Evolutionary conservation across 2,797 vertebrate species (phyloP).

Genomic region (Microctenopoma stevenorrisi): DNA sequence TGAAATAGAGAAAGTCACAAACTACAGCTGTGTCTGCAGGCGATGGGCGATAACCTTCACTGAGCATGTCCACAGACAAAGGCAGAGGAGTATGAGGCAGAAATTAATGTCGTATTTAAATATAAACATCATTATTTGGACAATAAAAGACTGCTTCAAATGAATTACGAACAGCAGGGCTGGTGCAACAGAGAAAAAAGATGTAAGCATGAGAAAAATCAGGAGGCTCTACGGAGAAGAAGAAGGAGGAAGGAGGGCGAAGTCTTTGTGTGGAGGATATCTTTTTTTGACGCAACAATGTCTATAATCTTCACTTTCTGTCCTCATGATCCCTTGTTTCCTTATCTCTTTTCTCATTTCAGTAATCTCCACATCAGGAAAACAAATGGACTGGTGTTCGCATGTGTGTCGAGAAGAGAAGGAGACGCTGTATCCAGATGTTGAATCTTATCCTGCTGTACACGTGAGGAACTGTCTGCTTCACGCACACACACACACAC

Average conservation of each 20-base stretch:
- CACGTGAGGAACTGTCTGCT: not conserved
- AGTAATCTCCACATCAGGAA: slow-evolving; percentile 26
- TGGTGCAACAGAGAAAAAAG: not conserved
- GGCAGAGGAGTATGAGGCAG: not conserved
- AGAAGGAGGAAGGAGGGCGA: too few species aligned
- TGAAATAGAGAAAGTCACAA: slow-evolving; percentile 42
- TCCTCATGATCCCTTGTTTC: slow-evolving; percentile 9
- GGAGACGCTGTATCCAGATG: slow-evolving; percentile 54
- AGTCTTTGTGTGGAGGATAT: slow-evolving; percentile 1
- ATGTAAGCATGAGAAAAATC: slow-evolving; percentile 10
- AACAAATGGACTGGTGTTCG: not conserved
- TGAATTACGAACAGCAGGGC: not conserved
- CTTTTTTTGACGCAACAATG: slow-evolving; percentile 6
- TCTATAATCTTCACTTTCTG: slow-evolving; percentile 27
- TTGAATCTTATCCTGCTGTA: slow-evolving; percentile 50
- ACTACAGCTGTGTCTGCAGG: slow-evolving; percentile 57
- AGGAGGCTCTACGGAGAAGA: slow-evolving; percentile 18
- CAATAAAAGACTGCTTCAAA: not conserved
- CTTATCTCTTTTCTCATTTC: slow-evolving; percentile 10
- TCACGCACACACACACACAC: slow-evolving; percentile 2
- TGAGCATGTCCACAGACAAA: slow-evolving; percentile 21
- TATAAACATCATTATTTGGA: not conserved
- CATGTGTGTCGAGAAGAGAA: slow-evolving; percentile 1
- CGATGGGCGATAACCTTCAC: slow-evolving; percentile 29
- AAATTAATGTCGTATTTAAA: not conserved